Evolutionary conservation across 2,888 invertebrate species (phyloP), one percentile per base, ranked within the genome.

Genomic region (Podotricha telesiphe): DNA sequence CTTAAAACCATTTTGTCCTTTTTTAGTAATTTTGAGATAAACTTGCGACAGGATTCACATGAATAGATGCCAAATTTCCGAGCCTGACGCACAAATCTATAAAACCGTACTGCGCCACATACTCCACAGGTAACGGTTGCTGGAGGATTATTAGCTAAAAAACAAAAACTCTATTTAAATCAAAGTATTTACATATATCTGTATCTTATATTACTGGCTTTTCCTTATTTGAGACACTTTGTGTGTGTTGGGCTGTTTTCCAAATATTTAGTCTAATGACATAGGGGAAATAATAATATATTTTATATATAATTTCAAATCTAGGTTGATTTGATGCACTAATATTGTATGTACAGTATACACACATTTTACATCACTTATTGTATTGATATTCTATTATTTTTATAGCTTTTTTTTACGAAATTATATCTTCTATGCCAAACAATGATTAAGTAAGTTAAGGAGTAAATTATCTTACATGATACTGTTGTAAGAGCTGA

Each of bases 1-100:
- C 92, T 93, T 56, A 75, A 67, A 19, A 94, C 93, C 79, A 94
- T 89, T 73, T 94, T 94, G 78, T 94, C 94, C 69, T 95, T 94
- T 85, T 96, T 96, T 73, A 96, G 94, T 94, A 96, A 95, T 84
- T 96, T 96, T 19, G 96, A 95, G 80, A 97, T 96, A 86, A 98
- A 98, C 85, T 97, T 97, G 62, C 96, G 94, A 85, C 98, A 98
- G 10, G 96, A 95, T 82, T 97, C 96, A 86, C 98, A 98, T 75
- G 96, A 96, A 80, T 95, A 95, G 72, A 96, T 96, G 40, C 97
- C 97, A 84, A 96, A 97, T 83, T 97, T 97, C 71, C 96, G 94
- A 28, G 96, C 96, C 88, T 97, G 96, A 79, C 95, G 95, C 11
- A 96, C 94, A 83, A 96, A 96, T 80, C 96, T 95, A 85, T 95